phyloP scores from a whole-genome alignment of 1,140 invertebrate genomes.

The Meloidogyne chitwoodi region DNA sequence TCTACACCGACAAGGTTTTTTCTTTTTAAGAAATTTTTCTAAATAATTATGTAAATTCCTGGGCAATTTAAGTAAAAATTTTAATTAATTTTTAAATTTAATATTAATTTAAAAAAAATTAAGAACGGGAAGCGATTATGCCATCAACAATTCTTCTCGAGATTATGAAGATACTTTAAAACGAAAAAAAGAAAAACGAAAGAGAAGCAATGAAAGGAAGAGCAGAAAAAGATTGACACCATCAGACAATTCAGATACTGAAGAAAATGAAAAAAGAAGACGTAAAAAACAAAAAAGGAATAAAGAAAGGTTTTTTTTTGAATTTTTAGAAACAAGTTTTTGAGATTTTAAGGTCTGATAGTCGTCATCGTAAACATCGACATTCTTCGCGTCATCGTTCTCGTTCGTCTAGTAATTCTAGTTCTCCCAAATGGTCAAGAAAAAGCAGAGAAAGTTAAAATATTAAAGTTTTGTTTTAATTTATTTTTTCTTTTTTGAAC shows the following conservation, averaged over 20 bases:
- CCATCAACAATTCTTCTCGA: background rate
- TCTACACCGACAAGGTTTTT: no score
- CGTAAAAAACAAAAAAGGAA: background rate
- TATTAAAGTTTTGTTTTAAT: background rate
- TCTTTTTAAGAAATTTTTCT: no score
- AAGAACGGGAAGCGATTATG: background rate
- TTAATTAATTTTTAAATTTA: no score
- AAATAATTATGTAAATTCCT: no score
- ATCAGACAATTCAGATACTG: background rate
- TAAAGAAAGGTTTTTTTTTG: background rate
- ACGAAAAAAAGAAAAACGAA: background rate
- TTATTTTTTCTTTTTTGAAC: no score
- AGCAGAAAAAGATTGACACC: background rate
- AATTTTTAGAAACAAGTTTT: background rate
- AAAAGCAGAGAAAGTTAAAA: background rate
- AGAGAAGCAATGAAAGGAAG: background rate
- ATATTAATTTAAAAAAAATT: background rate
- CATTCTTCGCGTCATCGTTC: slow-evolving; percentile 9
- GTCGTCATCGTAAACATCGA: background rate
- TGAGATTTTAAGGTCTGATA: background rate
- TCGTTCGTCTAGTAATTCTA: background rate
- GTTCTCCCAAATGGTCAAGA: background rate
- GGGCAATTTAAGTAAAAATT: no score
- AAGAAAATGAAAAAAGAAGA: background rate
- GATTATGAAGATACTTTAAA: background rate